Conservation (phyloP, 2,113 vertebrate genomes). For the Columbina picui region DNA sequence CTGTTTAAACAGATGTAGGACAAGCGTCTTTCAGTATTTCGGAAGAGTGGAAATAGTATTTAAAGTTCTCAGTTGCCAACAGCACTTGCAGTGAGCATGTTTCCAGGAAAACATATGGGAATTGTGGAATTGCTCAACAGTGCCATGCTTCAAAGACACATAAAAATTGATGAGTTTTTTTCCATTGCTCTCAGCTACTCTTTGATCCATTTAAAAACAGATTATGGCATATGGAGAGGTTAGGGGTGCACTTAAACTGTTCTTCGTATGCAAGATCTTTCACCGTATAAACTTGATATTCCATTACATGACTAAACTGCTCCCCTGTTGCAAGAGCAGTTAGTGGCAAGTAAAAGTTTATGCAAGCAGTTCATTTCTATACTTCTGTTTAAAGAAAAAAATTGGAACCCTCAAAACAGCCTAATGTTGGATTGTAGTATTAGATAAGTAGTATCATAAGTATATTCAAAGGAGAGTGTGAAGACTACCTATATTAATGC, state of each 20-base stretch:
- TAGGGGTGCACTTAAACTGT: neutral
- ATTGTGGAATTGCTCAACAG: neutral
- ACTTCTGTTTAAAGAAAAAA: neutral
- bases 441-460: neutral
- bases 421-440: neutral
- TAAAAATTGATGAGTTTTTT: neutral
- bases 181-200: neutral
- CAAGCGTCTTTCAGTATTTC: neutral
- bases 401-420: neutral
- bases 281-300: neutral
- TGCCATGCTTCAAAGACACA: neutral
- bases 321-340: neutral
- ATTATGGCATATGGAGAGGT: neutral
- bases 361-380: neutral
- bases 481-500: neutral
- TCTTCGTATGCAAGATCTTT: neutral
- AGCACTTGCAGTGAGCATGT: neutral
- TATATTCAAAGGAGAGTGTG: neutral
- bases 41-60: neutral
- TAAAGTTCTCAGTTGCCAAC: neutral
- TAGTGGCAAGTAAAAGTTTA: neutral
- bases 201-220: neutral
- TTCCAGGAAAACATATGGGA: slow-evolving; percentile 25
- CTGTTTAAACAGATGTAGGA: neutral
- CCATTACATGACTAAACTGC: neutral